Evolutionary conservation across 2,888 invertebrate genomes (phyloP), one percentile per base, ranked within the genome.

Genomic region (Mylabris sibirica): DNA sequence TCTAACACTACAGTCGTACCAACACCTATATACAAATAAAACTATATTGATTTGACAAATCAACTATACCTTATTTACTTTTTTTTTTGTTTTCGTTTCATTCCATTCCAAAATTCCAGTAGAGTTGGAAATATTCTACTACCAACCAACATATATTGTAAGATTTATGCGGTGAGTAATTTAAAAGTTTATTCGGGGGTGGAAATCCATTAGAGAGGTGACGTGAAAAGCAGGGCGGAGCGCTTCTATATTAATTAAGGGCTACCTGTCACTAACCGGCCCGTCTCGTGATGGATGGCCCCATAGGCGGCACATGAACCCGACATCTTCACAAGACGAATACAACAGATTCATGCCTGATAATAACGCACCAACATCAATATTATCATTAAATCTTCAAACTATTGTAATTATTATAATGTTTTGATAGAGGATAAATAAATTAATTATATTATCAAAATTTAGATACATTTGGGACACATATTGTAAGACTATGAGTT

Each of bases 171-270:
- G 77, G 79, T 71, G 76, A 68, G 79, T 81, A 80, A 82, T 81
- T 82, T 82, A 80, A 81, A 82, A 82, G 81, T 82, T 82, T 81
- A 80, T 80, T 80, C 80, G 80, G 81, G 80, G 80, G 81, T 78
- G 79, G 81, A 78, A 83, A 83, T 83, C 83, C 83, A 83, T 83
- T 83, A 83, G 82, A 79, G 80, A 79, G 80, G 80, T 82, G 81
- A 82, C 82, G 82, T 81, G 82, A 82, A 83, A 82, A 81, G 81
- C 81, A 79, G 80, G 81, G 82, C 79, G 83, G 81, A 81, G 81
- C 82, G 82, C 80, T 82, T 82, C 83, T 83, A 83, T 84, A 84
- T 84, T 84, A 84, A 84, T 84, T 84, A 84, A 83, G 82, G 83
- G 80, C 82, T 81, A 84, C 82, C 83, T 84, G 83, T 84, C 83